These are phyloP conservation scores for Loriculus beryllinus DNA, from an alignment of 2,797 vertebrate species.

Conservation along the genomic window DNA sequence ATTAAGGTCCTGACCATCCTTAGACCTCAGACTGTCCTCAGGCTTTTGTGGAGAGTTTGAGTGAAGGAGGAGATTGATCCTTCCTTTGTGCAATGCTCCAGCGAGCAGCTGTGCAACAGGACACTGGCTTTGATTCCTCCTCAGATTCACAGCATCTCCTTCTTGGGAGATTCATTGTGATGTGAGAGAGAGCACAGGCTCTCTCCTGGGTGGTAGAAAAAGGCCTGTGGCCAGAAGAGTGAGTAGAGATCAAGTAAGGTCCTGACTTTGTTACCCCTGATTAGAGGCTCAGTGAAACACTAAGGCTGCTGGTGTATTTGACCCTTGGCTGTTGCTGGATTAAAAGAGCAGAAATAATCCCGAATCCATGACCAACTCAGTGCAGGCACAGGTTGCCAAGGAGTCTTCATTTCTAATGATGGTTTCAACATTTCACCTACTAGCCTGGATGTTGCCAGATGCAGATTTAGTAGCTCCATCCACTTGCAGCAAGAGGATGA, in stretches of 20 bases:
- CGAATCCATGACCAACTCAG: accelerated
- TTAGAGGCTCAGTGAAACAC: neutral
- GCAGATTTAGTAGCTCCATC: neutral
- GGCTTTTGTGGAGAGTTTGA: neutral
- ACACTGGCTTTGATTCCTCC: neutral
- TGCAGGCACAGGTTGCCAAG: neutral
- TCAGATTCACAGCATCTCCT: neutral
- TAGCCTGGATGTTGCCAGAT: neutral
- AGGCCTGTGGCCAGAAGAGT: neutral
- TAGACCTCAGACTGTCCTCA: neutral
- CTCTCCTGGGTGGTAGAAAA: neutral
- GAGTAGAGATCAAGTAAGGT: neutral
- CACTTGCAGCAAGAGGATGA: neutral
- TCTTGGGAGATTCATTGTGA: neutral
- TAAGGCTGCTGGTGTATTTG: neutral
- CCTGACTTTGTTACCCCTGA: neutral
- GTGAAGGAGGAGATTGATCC: neutral
- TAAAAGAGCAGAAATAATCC: neutral
- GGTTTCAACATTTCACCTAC: neutral
- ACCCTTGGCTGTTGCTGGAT: neutral
- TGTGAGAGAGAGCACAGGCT: neutral
- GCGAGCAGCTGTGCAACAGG: neutral
- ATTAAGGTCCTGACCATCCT: neutral
- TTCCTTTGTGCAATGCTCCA: neutral
- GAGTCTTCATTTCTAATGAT: neutral